These are phyloP conservation scores for Oncorhynchus tshawytscha DNA, from an alignment of 2,113 vertebrate species.

Conservation along the genomic window DNA sequence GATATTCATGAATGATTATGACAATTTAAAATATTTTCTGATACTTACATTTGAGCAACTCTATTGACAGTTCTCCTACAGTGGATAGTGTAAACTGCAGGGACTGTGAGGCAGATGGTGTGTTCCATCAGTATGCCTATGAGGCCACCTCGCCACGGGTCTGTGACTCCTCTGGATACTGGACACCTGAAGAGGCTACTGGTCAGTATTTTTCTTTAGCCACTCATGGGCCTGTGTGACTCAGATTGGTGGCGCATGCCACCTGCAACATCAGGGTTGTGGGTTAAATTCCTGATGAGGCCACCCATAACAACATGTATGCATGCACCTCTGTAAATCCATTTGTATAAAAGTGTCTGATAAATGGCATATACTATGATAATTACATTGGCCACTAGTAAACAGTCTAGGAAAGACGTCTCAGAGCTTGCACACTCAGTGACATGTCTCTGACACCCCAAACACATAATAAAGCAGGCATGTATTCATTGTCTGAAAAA, in stretches of 20 bases:
- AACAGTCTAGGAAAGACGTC: too few species aligned
- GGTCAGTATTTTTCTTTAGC: slow-evolving; percentile 70
- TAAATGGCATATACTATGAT: too few species aligned
- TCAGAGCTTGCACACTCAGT: too few species aligned
- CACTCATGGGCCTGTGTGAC: background rate
- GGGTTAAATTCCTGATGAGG: too few species aligned
- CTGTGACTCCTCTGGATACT: slow-evolving; percentile 93
- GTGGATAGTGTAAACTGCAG: slow-evolving; percentile 73
- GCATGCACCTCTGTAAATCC: too few species aligned
- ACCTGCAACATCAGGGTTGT: too few species aligned
- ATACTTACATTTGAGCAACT: background rate
- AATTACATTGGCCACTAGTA: too few species aligned
- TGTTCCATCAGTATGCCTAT: slow-evolving; percentile 84
- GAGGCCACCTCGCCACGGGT: slow-evolving; percentile 85
- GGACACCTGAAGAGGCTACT: slow-evolving; percentile 95
- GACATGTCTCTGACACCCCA: background rate
- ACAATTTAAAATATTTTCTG: too few species aligned
- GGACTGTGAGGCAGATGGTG: slow-evolving; percentile 82
- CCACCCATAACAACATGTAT: background rate
- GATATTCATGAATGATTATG: too few species aligned
- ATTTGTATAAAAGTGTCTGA: too few species aligned
- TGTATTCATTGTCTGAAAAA: too few species aligned
- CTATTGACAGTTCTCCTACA: background rate
- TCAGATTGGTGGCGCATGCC: too few species aligned
- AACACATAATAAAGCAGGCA: background rate